Percentiles rank a stretch among this genome's conserved stretches.
These are phyloP conservation scores for Lepeophtheirus nordmannii DNA, from an alignment of 2,888 invertebrate species.

Conservation along the genomic window DNA sequence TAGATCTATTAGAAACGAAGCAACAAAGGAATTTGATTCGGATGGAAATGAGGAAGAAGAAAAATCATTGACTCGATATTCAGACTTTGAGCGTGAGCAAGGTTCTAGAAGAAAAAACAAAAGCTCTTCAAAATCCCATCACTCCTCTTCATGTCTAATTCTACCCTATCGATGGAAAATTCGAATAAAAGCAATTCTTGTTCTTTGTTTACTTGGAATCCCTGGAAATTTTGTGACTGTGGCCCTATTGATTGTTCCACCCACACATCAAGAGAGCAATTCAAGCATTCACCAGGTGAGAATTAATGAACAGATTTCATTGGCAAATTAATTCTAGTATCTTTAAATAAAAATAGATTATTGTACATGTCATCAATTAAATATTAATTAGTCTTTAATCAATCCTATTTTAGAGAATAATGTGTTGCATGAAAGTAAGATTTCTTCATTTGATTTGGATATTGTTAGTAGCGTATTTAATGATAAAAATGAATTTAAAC, in stretches of 20 bases:
- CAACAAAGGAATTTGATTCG: not conserved
- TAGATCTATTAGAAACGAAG: not conserved
- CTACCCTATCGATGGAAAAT: constrained; percentile 9
- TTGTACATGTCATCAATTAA: too few relatives aligned
- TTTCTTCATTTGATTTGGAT: too few relatives aligned
- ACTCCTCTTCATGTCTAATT: not conserved
- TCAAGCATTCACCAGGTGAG: not conserved
- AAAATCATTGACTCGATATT: not conserved
- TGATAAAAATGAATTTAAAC: too few relatives aligned
- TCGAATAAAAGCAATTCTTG: constrained; percentile 3
- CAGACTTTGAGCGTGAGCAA: not conserved
- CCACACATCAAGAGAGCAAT: not conserved
- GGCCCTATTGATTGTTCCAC: not conserved
- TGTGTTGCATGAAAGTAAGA: too few relatives aligned
- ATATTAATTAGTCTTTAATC: too few relatives aligned
- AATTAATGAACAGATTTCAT: too few relatives aligned
- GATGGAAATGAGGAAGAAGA: not conserved
- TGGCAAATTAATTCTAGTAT: too few relatives aligned
- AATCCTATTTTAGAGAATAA: too few relatives aligned
- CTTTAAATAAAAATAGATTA: too few relatives aligned
- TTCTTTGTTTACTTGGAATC: constrained; percentile 6
- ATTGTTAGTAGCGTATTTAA: too few relatives aligned
- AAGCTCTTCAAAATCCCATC: not conserved
- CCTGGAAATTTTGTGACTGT: constrained; percentile 1
- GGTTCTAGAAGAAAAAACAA: not conserved